These are phyloP conservation scores for Musca domestica DNA, from an alignment of 1,140 invertebrate species.

Conservation along the genomic window DNA sequence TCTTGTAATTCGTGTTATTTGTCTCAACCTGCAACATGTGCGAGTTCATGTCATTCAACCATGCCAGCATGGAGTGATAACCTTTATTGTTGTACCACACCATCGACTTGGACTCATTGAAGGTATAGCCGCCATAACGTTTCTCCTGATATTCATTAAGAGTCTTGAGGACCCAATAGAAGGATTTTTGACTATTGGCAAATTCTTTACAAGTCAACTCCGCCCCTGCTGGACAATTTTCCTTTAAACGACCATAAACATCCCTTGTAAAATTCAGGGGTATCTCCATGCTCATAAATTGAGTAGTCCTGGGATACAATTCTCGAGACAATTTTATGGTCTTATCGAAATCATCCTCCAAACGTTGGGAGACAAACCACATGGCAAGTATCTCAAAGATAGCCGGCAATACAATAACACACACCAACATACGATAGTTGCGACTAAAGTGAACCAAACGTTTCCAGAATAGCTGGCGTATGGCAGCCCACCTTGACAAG, in stretches of 20 bases:
- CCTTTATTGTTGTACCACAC: constrained; percentile 90
- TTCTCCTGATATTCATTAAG: constrained; percentile 62
- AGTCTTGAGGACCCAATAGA: constrained; percentile 62
- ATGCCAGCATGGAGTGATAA: constrained; percentile 71
- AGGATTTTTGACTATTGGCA: constrained; percentile 41
- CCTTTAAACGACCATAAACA: constrained; percentile 31
- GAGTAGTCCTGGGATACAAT: constrained; percentile 58
- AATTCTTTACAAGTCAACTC: constrained; percentile 39
- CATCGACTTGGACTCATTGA: constrained; percentile 53
- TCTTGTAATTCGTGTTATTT: constrained; percentile 47
- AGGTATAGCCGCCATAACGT: constrained; percentile 58
- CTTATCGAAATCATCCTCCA: constrained; percentile 62
- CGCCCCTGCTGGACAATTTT: constrained; percentile 28
- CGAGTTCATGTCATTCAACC: constrained; percentile 71
- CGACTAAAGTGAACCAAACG: constrained; percentile 61
- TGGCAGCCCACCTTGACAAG: constrained; percentile 24
- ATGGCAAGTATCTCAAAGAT: constrained; percentile 65
- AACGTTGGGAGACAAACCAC: constrained; percentile 65
- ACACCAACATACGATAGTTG: constrained; percentile 62
- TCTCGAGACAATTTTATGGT: constrained; percentile 56
- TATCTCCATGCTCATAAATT: constrained; percentile 57
- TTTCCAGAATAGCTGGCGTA: constrained; percentile 57
- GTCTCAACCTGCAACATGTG: constrained; percentile 60
- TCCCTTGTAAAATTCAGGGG: constrained; percentile 28
- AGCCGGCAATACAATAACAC: constrained; percentile 63